Evolutionary conservation across 2,888 invertebrate genomes (phyloP).

Genomic region (Brenthis hecate): DNA sequence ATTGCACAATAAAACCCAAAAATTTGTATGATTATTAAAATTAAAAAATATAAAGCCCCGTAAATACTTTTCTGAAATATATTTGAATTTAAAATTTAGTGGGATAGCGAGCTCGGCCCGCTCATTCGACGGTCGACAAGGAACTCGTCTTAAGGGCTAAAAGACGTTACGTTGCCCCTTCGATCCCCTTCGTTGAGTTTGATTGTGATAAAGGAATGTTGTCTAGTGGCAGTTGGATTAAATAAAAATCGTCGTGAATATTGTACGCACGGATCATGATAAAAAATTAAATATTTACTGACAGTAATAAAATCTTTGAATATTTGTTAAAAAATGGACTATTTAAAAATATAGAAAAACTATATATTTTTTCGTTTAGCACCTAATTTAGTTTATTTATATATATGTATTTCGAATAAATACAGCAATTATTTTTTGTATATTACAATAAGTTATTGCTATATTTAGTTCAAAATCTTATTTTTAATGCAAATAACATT

Average conservation of each 20-base stretch:
- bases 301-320: too few relatives aligned
- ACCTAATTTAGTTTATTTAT: too few relatives aligned
- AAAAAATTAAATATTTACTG: too few relatives aligned
- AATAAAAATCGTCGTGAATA: background rate
- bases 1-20: conserved; percentile 47
- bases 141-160: conserved; percentile 75
- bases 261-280: too few relatives aligned
- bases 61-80: conserved; percentile 20
- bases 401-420: too few relatives aligned
- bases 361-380: too few relatives aligned
- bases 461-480: too few relatives aligned
- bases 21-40: background rate
- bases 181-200: conserved; percentile 67
- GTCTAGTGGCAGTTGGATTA: conserved; percentile 55
- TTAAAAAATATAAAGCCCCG: background rate
- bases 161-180: conserved; percentile 78
- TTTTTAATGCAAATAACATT: too few relatives aligned
- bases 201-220: conserved; percentile 62
- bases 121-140: conserved; percentile 72
- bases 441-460: too few relatives aligned
- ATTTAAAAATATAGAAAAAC: too few relatives aligned
- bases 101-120: conserved; percentile 63
- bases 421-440: too few relatives aligned
- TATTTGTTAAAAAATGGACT: too few relatives aligned
- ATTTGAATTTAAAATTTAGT: conserved; percentile 56